phyloP scores from a whole-genome alignment of 2,797 vertebrate species.

The Danio jaintianensis region DNA sequence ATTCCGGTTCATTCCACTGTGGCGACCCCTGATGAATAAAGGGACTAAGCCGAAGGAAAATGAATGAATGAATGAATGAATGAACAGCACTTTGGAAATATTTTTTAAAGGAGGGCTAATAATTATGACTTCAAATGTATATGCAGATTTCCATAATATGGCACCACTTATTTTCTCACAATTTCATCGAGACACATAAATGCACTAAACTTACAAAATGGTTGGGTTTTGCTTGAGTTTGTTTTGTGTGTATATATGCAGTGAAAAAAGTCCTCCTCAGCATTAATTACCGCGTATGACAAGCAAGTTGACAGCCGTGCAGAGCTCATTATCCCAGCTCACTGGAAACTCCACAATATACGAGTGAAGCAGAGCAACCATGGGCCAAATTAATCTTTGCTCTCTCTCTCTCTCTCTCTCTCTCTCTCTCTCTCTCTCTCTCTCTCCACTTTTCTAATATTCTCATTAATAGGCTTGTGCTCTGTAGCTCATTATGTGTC shows the following conservation, averaged over 20 bases:
- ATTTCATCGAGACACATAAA: background rate
- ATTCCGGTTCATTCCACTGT: no score
- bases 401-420: constrained; percentile 78
- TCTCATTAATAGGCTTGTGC: constrained; percentile 84
- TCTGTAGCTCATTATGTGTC: constrained; percentile 15
- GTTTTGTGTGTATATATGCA: constrained; percentile 86
- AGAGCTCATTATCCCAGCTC: constrained; percentile 90
- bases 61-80: no score
- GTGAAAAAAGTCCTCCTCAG: constrained; percentile 90
- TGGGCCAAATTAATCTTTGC: constrained; percentile 88
- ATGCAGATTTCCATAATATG: no score
- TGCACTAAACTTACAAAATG: background rate
- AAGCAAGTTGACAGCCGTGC: constrained; percentile 86
- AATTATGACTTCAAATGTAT: no score
- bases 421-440: no score
- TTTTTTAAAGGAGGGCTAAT: no score
- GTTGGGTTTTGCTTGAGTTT: constrained; percentile 7
- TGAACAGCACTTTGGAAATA: no score
- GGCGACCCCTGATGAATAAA: no score
- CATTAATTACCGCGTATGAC: constrained; percentile 92
- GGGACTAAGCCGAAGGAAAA: no score
- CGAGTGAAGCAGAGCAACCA: constrained; percentile 63
- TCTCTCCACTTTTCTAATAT: constrained; percentile 84
- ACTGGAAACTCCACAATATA: constrained; percentile 92
- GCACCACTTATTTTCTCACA: background rate